Evolutionary conservation across 2,888 invertebrate genomes (phyloP).

Genomic region (Callosobruchus maculatus): DNA sequence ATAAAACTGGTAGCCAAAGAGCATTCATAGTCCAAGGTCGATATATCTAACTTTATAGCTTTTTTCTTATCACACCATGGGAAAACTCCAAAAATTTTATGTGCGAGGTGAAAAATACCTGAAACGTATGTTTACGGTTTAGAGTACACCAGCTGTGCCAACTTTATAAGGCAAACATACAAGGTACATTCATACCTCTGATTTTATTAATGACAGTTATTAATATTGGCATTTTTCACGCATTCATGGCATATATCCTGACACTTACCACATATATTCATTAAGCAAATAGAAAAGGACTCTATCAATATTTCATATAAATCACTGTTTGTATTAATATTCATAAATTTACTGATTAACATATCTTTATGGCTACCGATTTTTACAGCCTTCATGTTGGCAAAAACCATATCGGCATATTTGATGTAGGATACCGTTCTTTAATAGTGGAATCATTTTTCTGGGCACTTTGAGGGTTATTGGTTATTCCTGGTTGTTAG

Average conservation of each 20-base stretch:
- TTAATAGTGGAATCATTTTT: not conserved
- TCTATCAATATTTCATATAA: not conserved
- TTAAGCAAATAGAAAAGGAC: not conserved
- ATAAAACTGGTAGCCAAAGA: too few species aligned
- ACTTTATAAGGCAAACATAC: not conserved
- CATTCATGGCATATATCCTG: not conserved
- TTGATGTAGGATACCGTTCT: not conserved
- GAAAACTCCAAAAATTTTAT: too few species aligned
- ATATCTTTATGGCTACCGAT: not conserved
- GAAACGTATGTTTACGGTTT: not conserved
- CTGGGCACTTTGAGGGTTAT: not conserved
- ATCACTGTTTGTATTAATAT: not conserved
- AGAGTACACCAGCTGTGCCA: not conserved
- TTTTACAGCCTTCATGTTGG: not conserved
- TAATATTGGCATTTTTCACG: not conserved
- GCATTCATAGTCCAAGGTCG: too few species aligned
- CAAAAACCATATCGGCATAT: not conserved
- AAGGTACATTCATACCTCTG: not conserved
- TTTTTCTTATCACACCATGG: too few species aligned
- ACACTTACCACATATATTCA: not conserved
- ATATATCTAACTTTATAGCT: too few species aligned
- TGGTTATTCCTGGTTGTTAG: not conserved
- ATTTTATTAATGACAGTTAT: not conserved
- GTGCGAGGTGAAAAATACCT: too few species aligned
- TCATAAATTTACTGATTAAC: not conserved